Evolutionary conservation across 2,113 vertebrate species (phyloP), one percentile per base, ranked within the genome.

Genomic region (Arvicanthis niloticus): DNA sequence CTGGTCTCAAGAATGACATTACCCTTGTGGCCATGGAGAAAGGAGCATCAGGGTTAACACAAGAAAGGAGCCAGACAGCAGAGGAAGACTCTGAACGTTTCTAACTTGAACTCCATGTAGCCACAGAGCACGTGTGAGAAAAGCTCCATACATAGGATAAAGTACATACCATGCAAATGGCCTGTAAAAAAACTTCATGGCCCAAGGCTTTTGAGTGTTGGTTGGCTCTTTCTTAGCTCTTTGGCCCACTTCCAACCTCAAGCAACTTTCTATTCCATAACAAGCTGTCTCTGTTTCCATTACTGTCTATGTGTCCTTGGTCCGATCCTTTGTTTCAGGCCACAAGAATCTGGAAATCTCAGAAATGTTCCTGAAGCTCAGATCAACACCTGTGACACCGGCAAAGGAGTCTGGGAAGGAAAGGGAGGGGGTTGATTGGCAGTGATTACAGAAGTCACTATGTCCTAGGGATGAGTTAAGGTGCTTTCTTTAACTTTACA

Each of bases 301-400:
- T 0, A 17, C 26, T 45, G 16, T 45, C 40, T 15, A 4, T 10
- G 40, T 45, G 60, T 3, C 40, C 40, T 58, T 85, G 40, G 13
- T 31, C 40, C 7, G 0, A 31, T 31, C 9, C 24, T 85, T 65
- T 17, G 15, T 62, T 42, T 26, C 58, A 31, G 58, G 58, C 24
- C n/a, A 31, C 40, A 31, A 45, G 58, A 65, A 85, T 31, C 24
- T 85, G 58, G n/a, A 31, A 19, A 45, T 45, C 15, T 85, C 81
- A 85, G 24, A 62, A 19, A 65, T 65, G 58, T 62, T 7, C n/a
- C 26, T 9, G 58, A 31, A 42, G 42, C n/a, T 45, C 58, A 42
- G 34, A 8, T 6, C 37, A 24, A 40, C 5, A 21, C 7, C 22
- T n/a, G 3, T 58, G 58, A 82, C 1, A 0, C 56, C 7, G 1